Percentiles rank a stretch among this genome's conserved stretches.
phyloP scores from a whole-genome alignment of 1,140 invertebrate genomes.

The Tribolium castaneum region DNA sequence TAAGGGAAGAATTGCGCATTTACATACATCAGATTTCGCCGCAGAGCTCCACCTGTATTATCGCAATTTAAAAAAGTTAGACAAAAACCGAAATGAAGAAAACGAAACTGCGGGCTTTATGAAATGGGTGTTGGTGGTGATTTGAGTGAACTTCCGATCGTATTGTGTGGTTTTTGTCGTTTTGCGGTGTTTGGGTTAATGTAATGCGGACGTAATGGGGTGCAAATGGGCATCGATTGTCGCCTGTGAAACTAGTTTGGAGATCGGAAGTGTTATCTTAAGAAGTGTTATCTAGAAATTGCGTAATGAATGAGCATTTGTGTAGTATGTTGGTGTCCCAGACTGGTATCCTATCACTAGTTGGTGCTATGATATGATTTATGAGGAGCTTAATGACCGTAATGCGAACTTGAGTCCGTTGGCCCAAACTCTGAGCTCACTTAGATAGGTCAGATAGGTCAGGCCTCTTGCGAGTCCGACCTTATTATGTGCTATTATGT shows the following conservation, averaged over 20 bases:
- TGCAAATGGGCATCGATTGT: slow-evolving; percentile 7
- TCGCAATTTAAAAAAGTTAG: background rate
- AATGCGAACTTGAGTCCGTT: slow-evolving; percentile 39
- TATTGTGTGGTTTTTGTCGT: background rate
- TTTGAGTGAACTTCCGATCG: background rate
- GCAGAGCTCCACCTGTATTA: background rate
- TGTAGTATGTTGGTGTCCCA: slow-evolving; percentile 38
- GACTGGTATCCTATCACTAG: slow-evolving; percentile 39
- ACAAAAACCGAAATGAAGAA: no score
- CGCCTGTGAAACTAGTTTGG: slow-evolving; percentile 11
- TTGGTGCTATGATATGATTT: slow-evolving; percentile 41
- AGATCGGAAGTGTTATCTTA: slow-evolving; percentile 38
- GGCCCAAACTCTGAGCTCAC: slow-evolving; percentile 38
- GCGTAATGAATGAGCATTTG: slow-evolving; percentile 40
- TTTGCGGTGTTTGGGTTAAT: slow-evolving; percentile 4
- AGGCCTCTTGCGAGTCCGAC: slow-evolving; percentile 19
- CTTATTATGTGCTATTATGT: slow-evolving; percentile 37
- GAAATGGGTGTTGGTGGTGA: no score
- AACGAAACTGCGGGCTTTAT: no score
- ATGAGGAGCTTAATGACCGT: slow-evolving; percentile 43
- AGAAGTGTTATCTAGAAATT: slow-evolving; percentile 37
- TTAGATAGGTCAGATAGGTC: slow-evolving; percentile 44
- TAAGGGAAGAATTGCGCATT: slow-evolving; percentile 22
- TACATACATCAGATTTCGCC: slow-evolving; percentile 21
- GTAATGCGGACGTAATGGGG: background rate